Evolutionary conservation across 2,797 vertebrate genomes (phyloP).

Genomic region (Botia almorhae): DNA sequence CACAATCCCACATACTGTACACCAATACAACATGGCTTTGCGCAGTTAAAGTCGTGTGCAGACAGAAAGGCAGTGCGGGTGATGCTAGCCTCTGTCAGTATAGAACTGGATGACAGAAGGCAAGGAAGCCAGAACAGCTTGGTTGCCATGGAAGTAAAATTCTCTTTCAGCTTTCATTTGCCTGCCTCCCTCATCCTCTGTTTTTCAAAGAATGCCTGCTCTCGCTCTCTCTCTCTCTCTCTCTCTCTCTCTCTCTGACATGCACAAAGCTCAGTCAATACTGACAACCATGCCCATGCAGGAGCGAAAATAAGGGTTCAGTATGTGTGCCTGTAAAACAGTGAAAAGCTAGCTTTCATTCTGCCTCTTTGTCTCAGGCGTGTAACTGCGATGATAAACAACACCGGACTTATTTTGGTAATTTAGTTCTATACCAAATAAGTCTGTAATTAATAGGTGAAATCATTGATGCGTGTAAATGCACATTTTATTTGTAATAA

Average conservation of each 20-base stretch:
- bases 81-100: constrained; percentile 54
- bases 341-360: not conserved
- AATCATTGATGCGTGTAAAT: not conserved
- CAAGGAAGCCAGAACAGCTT: constrained; percentile 58
- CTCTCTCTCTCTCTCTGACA: constrained; percentile 25
- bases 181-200: constrained; percentile 62
- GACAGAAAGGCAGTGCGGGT: constrained; percentile 38
- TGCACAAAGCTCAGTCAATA: constrained; percentile 42
- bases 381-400: not conserved
- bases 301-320: constrained; percentile 31
- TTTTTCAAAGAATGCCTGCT: constrained; percentile 58
- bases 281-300: constrained; percentile 27
- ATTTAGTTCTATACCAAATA: not conserved
- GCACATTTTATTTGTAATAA: not conserved
- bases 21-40: constrained; percentile 13
- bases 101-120: constrained; percentile 60
- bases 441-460: not conserved
- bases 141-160: constrained; percentile 67
- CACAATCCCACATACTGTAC: constrained; percentile 11
- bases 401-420: not conserved
- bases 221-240: constrained; percentile 28
- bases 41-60: constrained; percentile 39
- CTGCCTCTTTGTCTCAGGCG: not conserved
- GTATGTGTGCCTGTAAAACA: not conserved
- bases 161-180: constrained; percentile 61